Evolutionary conservation across 2,797 vertebrate genomes (phyloP).

Genomic region (Sternarchorhynchus goeldii): DNA sequence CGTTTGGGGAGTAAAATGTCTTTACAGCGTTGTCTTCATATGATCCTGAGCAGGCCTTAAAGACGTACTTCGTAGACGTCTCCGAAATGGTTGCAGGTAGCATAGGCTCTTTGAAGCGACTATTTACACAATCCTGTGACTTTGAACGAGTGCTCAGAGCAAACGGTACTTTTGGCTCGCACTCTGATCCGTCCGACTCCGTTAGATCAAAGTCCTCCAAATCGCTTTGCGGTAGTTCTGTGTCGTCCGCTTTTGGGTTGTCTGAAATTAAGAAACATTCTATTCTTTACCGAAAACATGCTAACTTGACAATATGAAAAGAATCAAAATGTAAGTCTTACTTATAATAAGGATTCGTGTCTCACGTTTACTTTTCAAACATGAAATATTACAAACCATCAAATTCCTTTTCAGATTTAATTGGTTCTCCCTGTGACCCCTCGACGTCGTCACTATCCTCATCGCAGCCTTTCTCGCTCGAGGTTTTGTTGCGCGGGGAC

Average conservation of each 20-base stretch:
- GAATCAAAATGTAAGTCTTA: not conserved
- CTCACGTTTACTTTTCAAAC: not conserved
- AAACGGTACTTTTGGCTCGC: conserved; percentile 79
- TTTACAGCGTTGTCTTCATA: conserved; percentile 71
- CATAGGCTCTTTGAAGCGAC: conserved; percentile 55
- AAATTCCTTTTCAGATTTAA: conserved; percentile 82
- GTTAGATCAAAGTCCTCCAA: conserved; percentile 90
- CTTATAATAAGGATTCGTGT: not conserved
- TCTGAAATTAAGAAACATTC: conserved; percentile 69
- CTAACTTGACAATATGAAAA: not conserved
- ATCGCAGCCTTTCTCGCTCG: conserved; percentile 87
- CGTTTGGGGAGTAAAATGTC: conserved; percentile 75
- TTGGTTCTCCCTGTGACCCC: conserved; percentile 82
- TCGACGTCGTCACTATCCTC: conserved; percentile 88
- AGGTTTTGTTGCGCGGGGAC: conserved; percentile 90
- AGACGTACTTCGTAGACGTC: conserved; percentile 74
- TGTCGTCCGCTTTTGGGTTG: conserved; percentile 70
- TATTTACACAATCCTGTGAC: conserved; percentile 53
- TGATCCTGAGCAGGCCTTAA: conserved; percentile 71
- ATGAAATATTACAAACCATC: conserved; percentile 76
- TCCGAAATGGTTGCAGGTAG: conserved; percentile 65
- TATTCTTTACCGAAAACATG: conserved; percentile 4
- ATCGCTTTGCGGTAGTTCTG: conserved; percentile 86
- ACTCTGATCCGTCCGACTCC: conserved; percentile 86
- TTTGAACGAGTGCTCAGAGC: conserved; percentile 61